Evolutionary conservation across 1,140 invertebrate genomes (phyloP), one percentile per base, ranked within the genome.

Genomic region (Popillia japonica): DNA sequence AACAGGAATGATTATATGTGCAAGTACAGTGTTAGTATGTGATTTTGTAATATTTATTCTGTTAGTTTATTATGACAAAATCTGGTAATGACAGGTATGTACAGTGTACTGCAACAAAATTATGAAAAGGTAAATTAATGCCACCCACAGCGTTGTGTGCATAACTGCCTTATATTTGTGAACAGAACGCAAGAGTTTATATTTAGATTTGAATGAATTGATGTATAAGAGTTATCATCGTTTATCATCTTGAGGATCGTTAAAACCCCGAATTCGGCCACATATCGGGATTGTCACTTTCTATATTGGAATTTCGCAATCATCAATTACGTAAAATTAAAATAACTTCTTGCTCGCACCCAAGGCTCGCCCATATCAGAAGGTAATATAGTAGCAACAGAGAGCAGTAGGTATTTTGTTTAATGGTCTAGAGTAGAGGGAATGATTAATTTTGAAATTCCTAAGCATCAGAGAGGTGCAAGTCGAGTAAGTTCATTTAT

Each of bases 361-460:
- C 27, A 34, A 68, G 8, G 7, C 22, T 27, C 61, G 61, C 22
- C 22, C 20, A 9, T 68, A 27, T 27, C 61, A 22, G 6, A 11
- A 34, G 22, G 61, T 68, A 10, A 20, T 22, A 48, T 10, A 48
- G 61, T 68, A 68, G 61, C 61, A 48, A 48, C 61, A 9, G 20
- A 10, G 61, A 22, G 61, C 17, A 55, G 48, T 55, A 55, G 48
- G 48, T 55, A 55, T 55, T 48, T 68, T 68, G 61, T 68, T 68
- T 68, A 68, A 68, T 68, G 61, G 61, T 68, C 61, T n/a, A 68
- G 61, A 68, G 22, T n/a, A 68, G 61, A 68, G 22, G 61, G 61
- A 68, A 68, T 68, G 61, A 68, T 68, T 68, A 68, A 68, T 68
- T 68, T 68, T 68, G 61, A 68, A 68, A 68, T 68, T 68, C 61